Evolutionary conservation across 2,888 invertebrate genomes (phyloP).

Genomic region (Cylindroiulus punctatus): DNA sequence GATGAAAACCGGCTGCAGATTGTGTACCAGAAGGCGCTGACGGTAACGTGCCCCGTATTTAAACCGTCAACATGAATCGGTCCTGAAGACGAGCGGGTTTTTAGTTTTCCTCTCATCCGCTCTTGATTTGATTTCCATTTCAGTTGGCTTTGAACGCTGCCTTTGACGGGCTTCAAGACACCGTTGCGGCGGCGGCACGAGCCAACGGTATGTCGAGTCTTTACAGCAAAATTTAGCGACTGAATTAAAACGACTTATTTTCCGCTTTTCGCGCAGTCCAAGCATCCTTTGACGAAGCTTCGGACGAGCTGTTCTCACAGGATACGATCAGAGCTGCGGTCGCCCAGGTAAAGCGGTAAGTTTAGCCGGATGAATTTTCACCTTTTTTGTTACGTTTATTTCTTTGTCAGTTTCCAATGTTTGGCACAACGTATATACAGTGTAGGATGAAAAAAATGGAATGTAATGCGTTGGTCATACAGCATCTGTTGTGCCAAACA

Average conservation of each 20-base stretch:
- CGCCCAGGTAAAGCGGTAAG: not conserved
- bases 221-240: not conserved
- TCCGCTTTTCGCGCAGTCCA: not conserved
- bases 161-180: not conserved
- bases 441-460: too few relatives aligned
- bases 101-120: not conserved
- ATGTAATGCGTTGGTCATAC: too few relatives aligned
- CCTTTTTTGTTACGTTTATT: not conserved
- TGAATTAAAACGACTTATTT: too few relatives aligned
- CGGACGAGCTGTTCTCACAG: not conserved
- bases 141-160: not conserved
- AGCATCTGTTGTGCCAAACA: too few relatives aligned
- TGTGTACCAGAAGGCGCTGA: not conserved
- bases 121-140: too few relatives aligned
- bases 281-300: not conserved
- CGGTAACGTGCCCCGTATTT: not conserved
- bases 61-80: too few relatives aligned
- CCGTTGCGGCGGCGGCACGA: not conserved
- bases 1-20: not conserved
- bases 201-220: not conserved
- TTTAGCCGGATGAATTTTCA: too few relatives aligned
- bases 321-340: not conserved
- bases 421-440: too few relatives aligned
- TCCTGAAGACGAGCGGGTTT: too few relatives aligned
- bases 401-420: not conserved